These are phyloP conservation scores for Cataglyphis altisquamis DNA, from an alignment of 2,888 invertebrate genomes.

Conservation along the genomic window DNA sequence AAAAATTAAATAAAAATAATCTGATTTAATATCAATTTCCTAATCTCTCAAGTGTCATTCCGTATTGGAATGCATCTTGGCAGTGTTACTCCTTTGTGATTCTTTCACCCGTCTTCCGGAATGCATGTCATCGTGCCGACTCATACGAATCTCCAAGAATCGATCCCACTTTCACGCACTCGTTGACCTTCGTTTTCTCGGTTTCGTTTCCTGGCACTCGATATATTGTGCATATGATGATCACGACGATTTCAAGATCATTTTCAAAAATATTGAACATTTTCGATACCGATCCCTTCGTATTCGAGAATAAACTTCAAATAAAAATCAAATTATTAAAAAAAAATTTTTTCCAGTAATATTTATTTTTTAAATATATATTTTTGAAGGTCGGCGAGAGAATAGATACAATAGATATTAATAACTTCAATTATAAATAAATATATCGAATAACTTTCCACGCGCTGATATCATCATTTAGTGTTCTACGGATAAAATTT, in stretches of 20 bases:
- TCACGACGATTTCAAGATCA: slow-evolving; percentile 12
- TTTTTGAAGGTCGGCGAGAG: not conserved
- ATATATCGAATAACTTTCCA: not conserved
- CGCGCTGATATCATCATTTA: slow-evolving; percentile 59
- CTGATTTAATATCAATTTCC: not conserved
- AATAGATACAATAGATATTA: not conserved
- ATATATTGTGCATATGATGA: not conserved
- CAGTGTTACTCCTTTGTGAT: not conserved
- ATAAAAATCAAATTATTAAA: not conserved
- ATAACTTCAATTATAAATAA: not conserved
- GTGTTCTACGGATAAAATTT: slow-evolving; percentile 52
- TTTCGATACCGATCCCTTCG: not conserved
- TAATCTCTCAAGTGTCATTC: slow-evolving; percentile 8
- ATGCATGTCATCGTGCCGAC: slow-evolving; percentile 61
- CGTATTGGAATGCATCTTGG: not conserved
- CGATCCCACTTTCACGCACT: slow-evolving; percentile 56
- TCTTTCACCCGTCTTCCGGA: slow-evolving; percentile 52
- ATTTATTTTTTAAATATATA: not conserved
- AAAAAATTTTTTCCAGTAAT: not conserved
- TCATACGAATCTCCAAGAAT: slow-evolving; percentile 63
- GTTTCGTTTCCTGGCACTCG: slow-evolving; percentile 33
- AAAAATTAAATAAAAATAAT: not conserved
- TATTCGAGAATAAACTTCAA: not conserved
- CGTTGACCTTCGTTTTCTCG: slow-evolving; percentile 59
- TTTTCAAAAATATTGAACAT: not conserved